Base-by-base conservation (phyloP, 2,113 vertebrate species). In the Zapus hudsonius region DNA sequence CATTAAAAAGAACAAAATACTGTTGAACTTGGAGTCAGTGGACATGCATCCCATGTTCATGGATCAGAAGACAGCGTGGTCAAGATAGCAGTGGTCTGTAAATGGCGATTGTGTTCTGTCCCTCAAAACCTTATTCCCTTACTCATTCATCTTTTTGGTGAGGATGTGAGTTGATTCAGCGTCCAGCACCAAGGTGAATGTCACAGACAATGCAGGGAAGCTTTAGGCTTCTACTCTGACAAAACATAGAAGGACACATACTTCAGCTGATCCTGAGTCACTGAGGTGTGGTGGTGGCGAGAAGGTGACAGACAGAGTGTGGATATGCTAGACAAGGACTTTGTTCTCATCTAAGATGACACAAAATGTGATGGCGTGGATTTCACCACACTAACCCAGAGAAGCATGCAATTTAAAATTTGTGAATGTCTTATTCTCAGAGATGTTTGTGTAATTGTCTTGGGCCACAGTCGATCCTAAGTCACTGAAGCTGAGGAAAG, bases 241-340 rank as follows among this genome's bases (percentile, higher is more conserved):
- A 52, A 52, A 10, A 52, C 12, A 55, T 13, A 57, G 47, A 59
- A 59, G 47, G 11, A 72, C 5, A 52, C 12, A 12, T 7, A 29
- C 8, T 36, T 40, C 38, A 72, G 15, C n/a, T 57, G n/a, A 6
- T 3, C 25, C 10, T 40, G 25, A 7, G 17, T 40, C 47, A 31
- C 3, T 29, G 61, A 22, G 31, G 31, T 10, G 23, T 29, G 44
- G 36, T 27, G 15, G 27, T 15, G 25, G 4, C 8, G 17, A n/a
- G 0, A 61, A 29, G 5, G 17, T 10, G 4, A 17, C 7, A 2
- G 12, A 13, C 2, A 36, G 23, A n/a, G 16, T 5, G 2, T 20
- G 42, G 23, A 47, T 36, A 20, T 29, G 16, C 15, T 31, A 33
- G 33, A 52, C 20, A 16, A 29, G 25, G 4, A 33, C 11, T 40